Base-by-base conservation (phyloP, 1,140 invertebrate species). In the Panulirus ornatus region DNA sequence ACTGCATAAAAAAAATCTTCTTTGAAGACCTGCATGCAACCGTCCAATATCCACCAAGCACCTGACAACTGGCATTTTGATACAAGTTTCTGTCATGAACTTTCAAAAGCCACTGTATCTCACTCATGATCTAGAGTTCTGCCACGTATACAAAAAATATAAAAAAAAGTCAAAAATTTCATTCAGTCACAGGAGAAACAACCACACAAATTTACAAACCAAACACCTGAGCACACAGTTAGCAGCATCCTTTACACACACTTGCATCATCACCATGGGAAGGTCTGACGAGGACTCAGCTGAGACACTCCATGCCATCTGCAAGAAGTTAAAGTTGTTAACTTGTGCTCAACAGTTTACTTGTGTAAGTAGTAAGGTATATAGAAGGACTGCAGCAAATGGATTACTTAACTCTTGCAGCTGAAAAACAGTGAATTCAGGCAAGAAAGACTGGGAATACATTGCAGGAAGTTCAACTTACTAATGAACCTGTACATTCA, bases 231-330 rank as follows among this genome's bases (percentile, higher is more conserved):
- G n/a, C 36, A 38, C 40, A 44, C 71, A 6, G 5, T 34, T 34
- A 44, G 14, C n/a, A 75, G 16, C 71, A 75, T 44, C 8, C 34
- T 30, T 66, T 36, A 40, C 36, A 3, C n/a, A 36, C 36, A 22
- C 42, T 47, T 47, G 16, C 19, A 27, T 42, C 47, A 63, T 85
- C 70, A 85, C 83, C 83, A 85, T 27, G 83, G 83, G 34, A 85
- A 85, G n/a, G 27, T 85, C 27, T 44, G 40, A n/a, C 83, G 66
- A n/a, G 83, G 83, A 51, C 40, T 75, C 66, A 85, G 83, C 16
- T 75, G 63, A 36, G 83, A 85, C 11, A 85, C 83, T 1, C 40
- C 70, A 36, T 73, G 63, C 83, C 83, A 85, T 42, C 81, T 84
- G 81, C 19, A 71, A 71, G n/a, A 84, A 63, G 42, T 42, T 40